Evolutionary conservation across 1,140 invertebrate species (phyloP).

Genomic region (Leucophenga varia): DNA sequence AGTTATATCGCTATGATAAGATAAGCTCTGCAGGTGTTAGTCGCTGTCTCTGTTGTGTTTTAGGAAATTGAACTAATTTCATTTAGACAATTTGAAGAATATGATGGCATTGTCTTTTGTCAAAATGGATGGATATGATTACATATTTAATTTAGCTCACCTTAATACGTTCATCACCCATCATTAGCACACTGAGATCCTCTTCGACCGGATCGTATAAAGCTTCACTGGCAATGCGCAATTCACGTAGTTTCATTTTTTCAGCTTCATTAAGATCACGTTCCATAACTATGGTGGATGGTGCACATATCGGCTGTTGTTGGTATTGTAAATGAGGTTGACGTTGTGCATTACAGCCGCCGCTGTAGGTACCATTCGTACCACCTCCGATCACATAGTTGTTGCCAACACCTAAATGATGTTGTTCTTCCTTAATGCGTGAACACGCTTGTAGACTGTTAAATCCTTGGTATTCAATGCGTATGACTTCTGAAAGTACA

Average conservation of each 20-base stretch:
- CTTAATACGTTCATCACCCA: slow-evolving; percentile 64
- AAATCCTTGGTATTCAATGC: slow-evolving; percentile 71
- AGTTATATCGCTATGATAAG: slow-evolving; percentile 31
- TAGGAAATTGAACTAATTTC: no score
- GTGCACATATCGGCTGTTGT: slow-evolving; percentile 37
- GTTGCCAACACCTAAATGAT: slow-evolving; percentile 17
- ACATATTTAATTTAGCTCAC: no score
- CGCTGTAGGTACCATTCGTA: background rate
- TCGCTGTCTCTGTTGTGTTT: no score
- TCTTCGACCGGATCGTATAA: slow-evolving; percentile 79
- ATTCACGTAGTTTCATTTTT: slow-evolving; percentile 76
- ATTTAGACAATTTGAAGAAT: no score
- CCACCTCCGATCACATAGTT: slow-evolving; percentile 15
- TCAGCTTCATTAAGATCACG: slow-evolving; percentile 80
- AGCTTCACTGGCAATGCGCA: slow-evolving; percentile 81
- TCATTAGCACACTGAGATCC: slow-evolving; percentile 70
- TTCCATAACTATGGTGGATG: slow-evolving; percentile 56
- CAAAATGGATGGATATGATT: slow-evolving; percentile 4
- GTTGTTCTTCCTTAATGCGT: slow-evolving; percentile 40
- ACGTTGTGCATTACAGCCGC: slow-evolving; percentile 8
- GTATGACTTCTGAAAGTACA: slow-evolving; percentile 79
- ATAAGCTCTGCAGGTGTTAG: slow-evolving; percentile 31
- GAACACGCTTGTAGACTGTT: slow-evolving; percentile 47
- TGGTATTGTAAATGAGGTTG: slow-evolving; percentile 21
- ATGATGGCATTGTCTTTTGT: no score